Conservation (phyloP, 2,797 vertebrate genomes). For the Pelodytes ibericus region DNA sequence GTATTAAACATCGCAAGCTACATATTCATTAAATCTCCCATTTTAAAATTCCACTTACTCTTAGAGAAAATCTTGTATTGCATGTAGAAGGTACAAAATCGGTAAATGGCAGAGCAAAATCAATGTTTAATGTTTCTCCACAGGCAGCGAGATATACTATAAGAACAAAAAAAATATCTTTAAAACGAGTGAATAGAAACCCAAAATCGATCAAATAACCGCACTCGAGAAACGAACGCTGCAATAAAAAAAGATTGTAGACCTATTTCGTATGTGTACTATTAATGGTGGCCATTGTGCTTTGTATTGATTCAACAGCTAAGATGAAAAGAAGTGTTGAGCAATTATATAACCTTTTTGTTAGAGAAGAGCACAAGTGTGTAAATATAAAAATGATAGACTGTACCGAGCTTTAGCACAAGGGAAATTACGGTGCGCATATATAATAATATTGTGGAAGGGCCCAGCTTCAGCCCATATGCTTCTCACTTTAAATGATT, state of each 20-base stretch:
- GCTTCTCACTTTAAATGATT: no score
- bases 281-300: constrained; percentile 10
- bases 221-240: not conserved
- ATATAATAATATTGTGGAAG: not conserved
- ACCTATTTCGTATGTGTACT: not conserved
- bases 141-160: constrained; percentile 96
- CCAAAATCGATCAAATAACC: constrained; percentile 15
- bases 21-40: no score
- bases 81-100: constrained; percentile 95
- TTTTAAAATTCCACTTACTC: constrained; percentile 78
- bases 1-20: no score
- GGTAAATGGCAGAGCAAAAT: constrained; percentile 94
- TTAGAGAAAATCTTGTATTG: constrained; percentile 89
- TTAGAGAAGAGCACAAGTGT: not conserved
- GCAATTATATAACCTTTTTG: not conserved
- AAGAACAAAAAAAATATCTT: constrained; percentile 54
- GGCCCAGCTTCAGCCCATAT: not conserved
- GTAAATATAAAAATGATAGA: not conserved
- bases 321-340: not conserved
- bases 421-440: not conserved
- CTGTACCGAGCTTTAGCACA: not conserved
- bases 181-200: constrained; percentile 28
- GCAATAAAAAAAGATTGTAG: constrained; percentile 14
- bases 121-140: constrained; percentile 94
- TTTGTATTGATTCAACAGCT: constrained; percentile 12